Conservation (phyloP, 64 coral and sea anemone genomes). For the Dendrophyllia cribrosa region DNA sequence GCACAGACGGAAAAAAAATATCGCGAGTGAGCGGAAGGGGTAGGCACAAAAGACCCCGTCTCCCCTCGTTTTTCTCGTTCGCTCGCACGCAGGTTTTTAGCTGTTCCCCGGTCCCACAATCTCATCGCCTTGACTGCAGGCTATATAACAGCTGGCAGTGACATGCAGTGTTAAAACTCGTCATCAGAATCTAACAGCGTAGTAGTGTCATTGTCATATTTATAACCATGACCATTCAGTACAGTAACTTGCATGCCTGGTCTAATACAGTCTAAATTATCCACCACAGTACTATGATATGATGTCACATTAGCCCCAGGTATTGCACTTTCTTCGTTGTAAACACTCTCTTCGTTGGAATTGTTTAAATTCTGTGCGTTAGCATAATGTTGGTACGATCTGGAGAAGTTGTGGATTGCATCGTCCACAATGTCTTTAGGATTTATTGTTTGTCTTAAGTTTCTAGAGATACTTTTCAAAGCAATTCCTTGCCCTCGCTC, state of each 20-base stretch:
- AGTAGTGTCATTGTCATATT: slow-evolving; percentile 66
- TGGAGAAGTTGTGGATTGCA: slow-evolving; percentile 97
- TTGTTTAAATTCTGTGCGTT: slow-evolving; percentile 79
- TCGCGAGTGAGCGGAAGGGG: no score
- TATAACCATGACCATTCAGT: slow-evolving; percentile 66
- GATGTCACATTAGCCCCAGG: slow-evolving; percentile 53
- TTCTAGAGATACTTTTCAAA: slow-evolving; percentile 97
- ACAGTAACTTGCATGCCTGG: slow-evolving; percentile 90
- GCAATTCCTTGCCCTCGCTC: slow-evolving; percentile 92
- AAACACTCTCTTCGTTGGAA: slow-evolving; percentile 72
- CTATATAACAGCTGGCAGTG: no score
- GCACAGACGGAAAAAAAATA: no score
- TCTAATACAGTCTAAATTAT: slow-evolving; percentile 72
- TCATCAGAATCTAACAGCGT: slow-evolving; percentile 91
- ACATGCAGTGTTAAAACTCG: slow-evolving; percentile 73
- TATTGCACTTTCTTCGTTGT: slow-evolving; percentile 50
- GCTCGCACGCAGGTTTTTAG: no score
- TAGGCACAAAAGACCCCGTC: no score
- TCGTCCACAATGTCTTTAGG: slow-evolving; percentile 98
- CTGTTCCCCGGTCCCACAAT: no score
- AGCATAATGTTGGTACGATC: slow-evolving; percentile 96
- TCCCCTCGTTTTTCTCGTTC: no score
- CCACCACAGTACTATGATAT: slow-evolving; percentile 77
- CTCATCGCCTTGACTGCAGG: no score
- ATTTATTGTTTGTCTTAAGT: slow-evolving; percentile 95